Evolutionary conservation across 92 coral and sea anemone species (phyloP).

Genomic region (Porites evermanni): DNA sequence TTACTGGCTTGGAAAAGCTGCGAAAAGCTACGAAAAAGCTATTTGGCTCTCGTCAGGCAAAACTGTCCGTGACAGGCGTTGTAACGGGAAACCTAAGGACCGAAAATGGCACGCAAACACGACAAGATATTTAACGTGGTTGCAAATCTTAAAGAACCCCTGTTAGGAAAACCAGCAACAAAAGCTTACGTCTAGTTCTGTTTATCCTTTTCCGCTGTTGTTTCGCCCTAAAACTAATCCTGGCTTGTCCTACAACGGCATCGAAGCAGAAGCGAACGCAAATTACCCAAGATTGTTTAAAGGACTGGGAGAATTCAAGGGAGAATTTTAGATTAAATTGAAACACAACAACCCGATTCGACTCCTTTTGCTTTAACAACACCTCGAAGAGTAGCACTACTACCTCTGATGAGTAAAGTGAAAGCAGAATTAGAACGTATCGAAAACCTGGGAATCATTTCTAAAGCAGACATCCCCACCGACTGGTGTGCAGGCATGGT

Average conservation of each 20-base stretch:
- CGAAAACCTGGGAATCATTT: conserved; percentile 55
- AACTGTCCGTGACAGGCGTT: conserved; percentile 29
- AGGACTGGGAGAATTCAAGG: conserved; percentile 58
- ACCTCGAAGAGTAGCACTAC: conserved; percentile 49
- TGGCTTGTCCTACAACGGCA: not conserved
- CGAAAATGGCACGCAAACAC: conserved; percentile 5
- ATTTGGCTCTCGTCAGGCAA: conserved; percentile 19
- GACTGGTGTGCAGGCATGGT: conserved; percentile 66
- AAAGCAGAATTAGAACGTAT: conserved; percentile 48
- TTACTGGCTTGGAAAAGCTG: conserved; percentile 28
- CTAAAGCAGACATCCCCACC: conserved; percentile 50
- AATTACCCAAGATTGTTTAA: conserved; percentile 45
- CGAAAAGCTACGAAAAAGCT: conserved; percentile 20
- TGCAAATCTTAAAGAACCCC: conserved; percentile 45
- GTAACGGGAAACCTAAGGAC: conserved; percentile 18
- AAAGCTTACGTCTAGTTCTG: no score
- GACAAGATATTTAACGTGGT: conserved; percentile 37
- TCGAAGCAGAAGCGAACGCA: conserved; percentile 21
- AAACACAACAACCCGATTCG: conserved; percentile 27
- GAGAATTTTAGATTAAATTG: conserved; percentile 50
- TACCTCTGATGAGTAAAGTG: conserved; percentile 52
- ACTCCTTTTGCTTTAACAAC: conserved; percentile 49
- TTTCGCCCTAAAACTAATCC: conserved; percentile 30
- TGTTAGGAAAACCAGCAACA: conserved; percentile 62
- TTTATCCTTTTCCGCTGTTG: no score